These are phyloP conservation scores for Macrotis lagotis DNA, from an alignment of 2,113 vertebrate genomes.

Conservation along the genomic window DNA sequence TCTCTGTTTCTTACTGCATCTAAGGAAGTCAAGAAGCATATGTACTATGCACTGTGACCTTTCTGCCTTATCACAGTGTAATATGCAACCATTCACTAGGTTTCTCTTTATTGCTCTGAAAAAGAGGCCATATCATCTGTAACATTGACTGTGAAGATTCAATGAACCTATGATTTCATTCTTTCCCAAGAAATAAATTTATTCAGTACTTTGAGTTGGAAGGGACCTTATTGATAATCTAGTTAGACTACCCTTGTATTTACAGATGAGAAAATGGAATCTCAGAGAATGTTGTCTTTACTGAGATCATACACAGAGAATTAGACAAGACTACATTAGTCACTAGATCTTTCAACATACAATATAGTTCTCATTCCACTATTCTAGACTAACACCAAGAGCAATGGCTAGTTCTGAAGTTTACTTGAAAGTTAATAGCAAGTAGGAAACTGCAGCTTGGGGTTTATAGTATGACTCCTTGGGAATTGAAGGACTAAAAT, in stretches of 20 bases:
- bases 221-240: neutral
- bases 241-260: neutral
- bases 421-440: neutral
- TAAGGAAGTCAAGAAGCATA: neutral
- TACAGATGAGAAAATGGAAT: neutral
- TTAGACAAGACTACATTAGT: neutral
- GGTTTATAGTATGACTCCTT: neutral
- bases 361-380: neutral
- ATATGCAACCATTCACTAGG: neutral
- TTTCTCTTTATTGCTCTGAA: neutral
- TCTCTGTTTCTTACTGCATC: neutral
- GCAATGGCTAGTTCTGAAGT: neutral
- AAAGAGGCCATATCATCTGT: neutral
- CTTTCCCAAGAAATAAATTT: neutral
- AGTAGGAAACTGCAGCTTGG: neutral
- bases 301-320: neutral
- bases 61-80: neutral
- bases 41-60: neutral
- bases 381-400: neutral
- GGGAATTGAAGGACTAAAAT: neutral
- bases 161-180: neutral
- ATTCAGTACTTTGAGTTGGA: neutral
- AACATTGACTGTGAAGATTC: neutral
- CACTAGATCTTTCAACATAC: neutral
- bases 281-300: neutral